Evolutionary conservation across 2,888 invertebrate species (phyloP).

Genomic region (Sericinus montela): DNA sequence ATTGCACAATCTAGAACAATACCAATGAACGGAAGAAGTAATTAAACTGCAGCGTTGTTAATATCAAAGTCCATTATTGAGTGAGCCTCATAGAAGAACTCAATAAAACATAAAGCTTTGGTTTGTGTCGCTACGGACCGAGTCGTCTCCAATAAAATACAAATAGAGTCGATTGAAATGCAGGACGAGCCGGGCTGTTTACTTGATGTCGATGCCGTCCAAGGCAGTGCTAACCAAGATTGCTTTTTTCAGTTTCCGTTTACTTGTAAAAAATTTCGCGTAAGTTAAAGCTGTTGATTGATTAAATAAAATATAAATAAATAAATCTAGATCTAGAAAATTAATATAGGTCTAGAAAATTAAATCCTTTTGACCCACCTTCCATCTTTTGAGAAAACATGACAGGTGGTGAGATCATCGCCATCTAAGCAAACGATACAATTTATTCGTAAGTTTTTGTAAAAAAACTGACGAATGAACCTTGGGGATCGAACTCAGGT

Average conservation of each 20-base stretch:
- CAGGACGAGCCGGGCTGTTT: conserved; percentile 66
- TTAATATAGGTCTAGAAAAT: too few species aligned
- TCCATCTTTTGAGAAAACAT: too few species aligned
- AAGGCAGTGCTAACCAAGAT: conserved; percentile 65
- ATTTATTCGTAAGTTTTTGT: too few species aligned
- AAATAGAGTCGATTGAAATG: conserved; percentile 74
- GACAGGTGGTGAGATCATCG: too few species aligned
- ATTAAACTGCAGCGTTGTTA: conserved; percentile 44
- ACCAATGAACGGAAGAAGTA: conserved; percentile 30
- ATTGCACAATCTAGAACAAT: neutral
- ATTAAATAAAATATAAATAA: neutral
- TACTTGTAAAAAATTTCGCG: conserved; percentile 63
- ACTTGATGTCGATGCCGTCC: conserved; percentile 56
- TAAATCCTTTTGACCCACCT: too few species aligned
- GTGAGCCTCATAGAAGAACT: conserved; percentile 55
- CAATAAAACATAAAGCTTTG: conserved; percentile 64
- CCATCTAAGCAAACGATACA: too few species aligned
- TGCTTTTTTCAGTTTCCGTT: conserved; percentile 66
- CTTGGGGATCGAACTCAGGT: too few species aligned
- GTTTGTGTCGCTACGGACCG: conserved; percentile 44
- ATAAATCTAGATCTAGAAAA: too few species aligned
- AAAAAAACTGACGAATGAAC: too few species aligned
- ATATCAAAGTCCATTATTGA: conserved; percentile 47
- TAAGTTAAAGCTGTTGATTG: conserved; percentile 47
- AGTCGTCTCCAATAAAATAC: conserved; percentile 69